These are phyloP conservation scores for Drosophila atripex DNA, from an alignment of 2,888 invertebrate species.

Conservation along the genomic window DNA sequence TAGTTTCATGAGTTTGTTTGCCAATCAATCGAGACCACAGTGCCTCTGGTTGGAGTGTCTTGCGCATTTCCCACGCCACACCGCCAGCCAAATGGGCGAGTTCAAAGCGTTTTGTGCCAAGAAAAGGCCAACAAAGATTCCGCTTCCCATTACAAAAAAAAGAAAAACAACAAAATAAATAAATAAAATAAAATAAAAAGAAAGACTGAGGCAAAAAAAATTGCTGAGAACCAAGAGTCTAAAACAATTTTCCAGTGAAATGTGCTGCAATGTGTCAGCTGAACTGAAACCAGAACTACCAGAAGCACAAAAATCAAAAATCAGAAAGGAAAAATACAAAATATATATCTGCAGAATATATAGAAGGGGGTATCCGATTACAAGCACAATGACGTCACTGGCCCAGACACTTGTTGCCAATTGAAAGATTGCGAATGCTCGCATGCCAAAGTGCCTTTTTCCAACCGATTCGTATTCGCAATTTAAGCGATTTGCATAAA, in stretches of 20 bases:
- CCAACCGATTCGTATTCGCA: constrained; percentile 26
- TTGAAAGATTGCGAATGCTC: constrained; percentile 12
- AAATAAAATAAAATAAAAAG: no score
- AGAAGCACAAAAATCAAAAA: neutral
- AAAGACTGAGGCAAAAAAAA: constrained; percentile 7
- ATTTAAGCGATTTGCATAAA: constrained; percentile 65
- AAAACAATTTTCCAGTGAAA: constrained; percentile 51
- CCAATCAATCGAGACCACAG: constrained; percentile 10
- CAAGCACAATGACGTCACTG: constrained; percentile 33
- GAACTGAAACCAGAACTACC: constrained; percentile 50
- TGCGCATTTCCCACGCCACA: constrained; percentile 67
- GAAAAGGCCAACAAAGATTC: constrained; percentile 51
- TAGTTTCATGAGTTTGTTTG: neutral
- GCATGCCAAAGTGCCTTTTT: constrained; percentile 64
- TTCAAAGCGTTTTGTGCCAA: constrained; percentile 70
- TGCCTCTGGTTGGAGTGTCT: constrained; percentile 19
- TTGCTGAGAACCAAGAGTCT: constrained; percentile 65
- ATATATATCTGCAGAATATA: neutral
- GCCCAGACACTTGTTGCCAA: constrained; percentile 37
- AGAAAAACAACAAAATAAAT: constrained; percentile 4
- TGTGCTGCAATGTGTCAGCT: constrained; percentile 62
- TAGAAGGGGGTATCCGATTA: constrained; percentile 7
- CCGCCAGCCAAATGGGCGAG: constrained; percentile 45
- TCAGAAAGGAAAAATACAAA: no score
- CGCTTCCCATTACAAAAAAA: constrained; percentile 74